These are phyloP conservation scores for Solenopsis fugax DNA, from an alignment of 1,140 invertebrate species.

Conservation along the genomic window DNA sequence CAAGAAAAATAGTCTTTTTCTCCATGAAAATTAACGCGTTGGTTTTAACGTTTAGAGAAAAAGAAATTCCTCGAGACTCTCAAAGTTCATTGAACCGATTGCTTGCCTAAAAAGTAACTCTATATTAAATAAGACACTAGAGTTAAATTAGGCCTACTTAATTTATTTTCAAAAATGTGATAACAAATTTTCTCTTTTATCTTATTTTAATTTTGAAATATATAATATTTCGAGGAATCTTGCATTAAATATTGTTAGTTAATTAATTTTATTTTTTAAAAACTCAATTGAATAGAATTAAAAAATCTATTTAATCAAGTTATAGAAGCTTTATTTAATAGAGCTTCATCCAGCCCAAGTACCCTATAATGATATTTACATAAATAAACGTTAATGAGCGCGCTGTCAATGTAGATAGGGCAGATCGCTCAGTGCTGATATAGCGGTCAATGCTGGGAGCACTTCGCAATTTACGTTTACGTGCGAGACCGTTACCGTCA, in stretches of 20 bases:
- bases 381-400: background rate
- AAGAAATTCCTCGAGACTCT: background rate
- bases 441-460: slow-evolving; percentile 38
- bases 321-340: no score
- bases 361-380: no score
- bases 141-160: no score
- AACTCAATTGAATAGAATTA: no score
- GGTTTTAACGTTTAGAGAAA: background rate
- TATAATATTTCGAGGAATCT: no score
- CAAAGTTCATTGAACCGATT: background rate
- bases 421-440: background rate
- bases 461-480: slow-evolving; percentile 68
- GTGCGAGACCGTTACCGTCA: slow-evolving; percentile 65
- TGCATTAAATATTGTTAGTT: no score
- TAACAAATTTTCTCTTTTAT: no score
- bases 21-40: background rate
- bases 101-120: background rate
- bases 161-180: no score
- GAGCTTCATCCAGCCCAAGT: no score
- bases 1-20: background rate
- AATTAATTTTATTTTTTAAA: no score
- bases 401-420: background rate
- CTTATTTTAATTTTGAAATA: no score
- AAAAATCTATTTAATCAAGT: no score
- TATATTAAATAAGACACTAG: background rate